Evolutionary conservation across 2,797 vertebrate genomes (phyloP).

Genomic region (Clangula hyemalis): DNA sequence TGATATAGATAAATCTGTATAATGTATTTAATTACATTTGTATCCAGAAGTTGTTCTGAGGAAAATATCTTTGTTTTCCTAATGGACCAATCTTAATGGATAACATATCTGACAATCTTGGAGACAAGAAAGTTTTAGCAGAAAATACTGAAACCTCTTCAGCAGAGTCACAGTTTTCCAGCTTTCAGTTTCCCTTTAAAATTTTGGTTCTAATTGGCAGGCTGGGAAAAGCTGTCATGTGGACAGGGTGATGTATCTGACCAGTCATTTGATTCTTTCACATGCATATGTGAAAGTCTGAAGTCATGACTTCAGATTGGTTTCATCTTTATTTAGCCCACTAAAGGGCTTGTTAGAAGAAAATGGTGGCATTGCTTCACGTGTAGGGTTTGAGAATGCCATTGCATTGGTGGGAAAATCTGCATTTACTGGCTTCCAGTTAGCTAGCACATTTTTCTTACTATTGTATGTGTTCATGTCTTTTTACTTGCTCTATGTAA

Average conservation of each 20-base stretch:
- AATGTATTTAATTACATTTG: neutral
- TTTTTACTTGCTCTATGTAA: neutral
- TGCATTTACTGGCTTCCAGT: neutral
- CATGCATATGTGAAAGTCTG: accelerated
- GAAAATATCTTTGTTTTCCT: slow-evolving; percentile 9
- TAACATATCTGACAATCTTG: neutral
- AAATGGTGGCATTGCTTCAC: neutral
- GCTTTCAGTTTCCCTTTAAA: neutral
- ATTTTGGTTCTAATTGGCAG: neutral
- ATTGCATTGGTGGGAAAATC: neutral
- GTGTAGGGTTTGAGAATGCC: neutral
- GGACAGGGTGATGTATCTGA: neutral
- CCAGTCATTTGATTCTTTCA: neutral
- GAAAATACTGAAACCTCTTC: neutral
- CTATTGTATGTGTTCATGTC: neutral
- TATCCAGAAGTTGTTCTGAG: neutral
- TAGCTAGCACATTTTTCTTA: neutral
- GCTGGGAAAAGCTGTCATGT: neutral
- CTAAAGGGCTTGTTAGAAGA: neutral
- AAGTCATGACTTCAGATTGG: neutral
- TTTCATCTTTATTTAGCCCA: neutral
- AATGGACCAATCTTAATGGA: neutral
- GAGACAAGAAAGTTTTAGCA: neutral
- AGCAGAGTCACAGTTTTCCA: neutral
- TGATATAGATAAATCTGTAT: neutral